phyloP scores from a whole-genome alignment of 1,140 invertebrate species.

The Epicauta chinensis region DNA sequence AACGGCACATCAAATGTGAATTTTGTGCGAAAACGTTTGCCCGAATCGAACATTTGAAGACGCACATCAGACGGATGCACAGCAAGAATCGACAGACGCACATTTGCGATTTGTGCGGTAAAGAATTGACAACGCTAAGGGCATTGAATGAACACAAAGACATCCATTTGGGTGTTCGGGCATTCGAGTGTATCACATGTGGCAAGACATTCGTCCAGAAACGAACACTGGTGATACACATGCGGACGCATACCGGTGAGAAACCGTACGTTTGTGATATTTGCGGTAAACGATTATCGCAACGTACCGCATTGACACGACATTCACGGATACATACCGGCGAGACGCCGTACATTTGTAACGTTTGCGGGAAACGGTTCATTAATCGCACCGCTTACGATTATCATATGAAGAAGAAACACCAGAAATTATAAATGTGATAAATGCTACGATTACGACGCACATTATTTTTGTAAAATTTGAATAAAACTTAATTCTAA shows the following conservation, averaged over 20 bases:
- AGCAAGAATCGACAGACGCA: constrained; percentile 57
- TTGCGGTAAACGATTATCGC: not conserved
- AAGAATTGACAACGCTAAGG: constrained; percentile 57
- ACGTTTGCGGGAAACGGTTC: not conserved
- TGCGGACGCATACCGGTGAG: not conserved
- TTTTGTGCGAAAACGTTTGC: constrained; percentile 60
- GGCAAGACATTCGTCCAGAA: not conserved
- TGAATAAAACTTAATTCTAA: too few species aligned
- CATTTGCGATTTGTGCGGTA: constrained; percentile 61
- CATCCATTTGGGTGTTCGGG: too few species aligned
- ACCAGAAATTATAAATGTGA: too few species aligned
- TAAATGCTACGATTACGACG: too few species aligned
- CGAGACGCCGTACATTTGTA: not conserved
- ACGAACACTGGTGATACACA: not conserved
- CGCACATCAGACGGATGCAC: constrained; percentile 55
- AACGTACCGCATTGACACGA: too few species aligned
- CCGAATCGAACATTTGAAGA: constrained; percentile 54
- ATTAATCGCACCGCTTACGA: not conserved
- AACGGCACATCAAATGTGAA: constrained; percentile 60
- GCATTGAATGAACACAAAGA: too few species aligned
- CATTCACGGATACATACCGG: constrained; percentile 1
- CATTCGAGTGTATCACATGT: not conserved
- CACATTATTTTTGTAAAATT: too few species aligned
- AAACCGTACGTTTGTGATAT: not conserved
- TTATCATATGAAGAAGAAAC: not conserved